phyloP scores from a whole-genome alignment of 2,797 vertebrate species.

The Kryptopterus vitreolus region DNA sequence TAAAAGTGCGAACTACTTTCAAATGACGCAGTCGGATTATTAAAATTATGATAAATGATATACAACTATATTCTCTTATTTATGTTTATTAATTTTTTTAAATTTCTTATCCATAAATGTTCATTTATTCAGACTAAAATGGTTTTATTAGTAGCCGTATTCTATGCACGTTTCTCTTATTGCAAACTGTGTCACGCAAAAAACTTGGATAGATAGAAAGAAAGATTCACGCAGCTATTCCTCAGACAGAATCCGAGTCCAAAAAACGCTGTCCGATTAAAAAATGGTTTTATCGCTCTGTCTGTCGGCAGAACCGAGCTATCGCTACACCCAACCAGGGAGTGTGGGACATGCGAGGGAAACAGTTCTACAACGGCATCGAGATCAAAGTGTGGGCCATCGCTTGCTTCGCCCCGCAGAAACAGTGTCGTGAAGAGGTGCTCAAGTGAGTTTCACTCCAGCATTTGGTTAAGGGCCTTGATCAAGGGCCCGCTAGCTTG shows the following conservation, averaged over 20 bases:
- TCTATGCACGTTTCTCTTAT: background rate
- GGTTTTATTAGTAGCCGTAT: background rate
- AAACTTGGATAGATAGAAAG: background rate
- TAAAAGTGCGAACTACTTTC: background rate
- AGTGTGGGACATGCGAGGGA: conserved; percentile 99
- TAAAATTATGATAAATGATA: no score
- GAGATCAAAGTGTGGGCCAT: conserved; percentile 99
- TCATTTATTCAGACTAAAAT: background rate
- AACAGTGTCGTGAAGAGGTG: conserved; percentile 98
- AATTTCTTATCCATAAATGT: no score
- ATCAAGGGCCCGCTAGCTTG: no score
- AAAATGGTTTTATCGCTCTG: background rate
- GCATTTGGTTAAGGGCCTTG: no score
- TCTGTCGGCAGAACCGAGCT: conserved; percentile 85
- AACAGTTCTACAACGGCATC: conserved; percentile 99
- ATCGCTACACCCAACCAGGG: conserved; percentile 98
- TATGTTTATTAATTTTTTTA: no score
- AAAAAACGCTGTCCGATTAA: no score
- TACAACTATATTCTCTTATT: no score
- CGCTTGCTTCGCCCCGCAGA: conserved; percentile 98
- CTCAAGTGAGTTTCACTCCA: conserved; percentile 87
- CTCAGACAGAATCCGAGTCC: background rate
- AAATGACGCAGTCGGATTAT: no score
- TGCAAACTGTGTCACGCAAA: background rate
- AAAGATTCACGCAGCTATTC: background rate